Percentiles rank a stretch among this genome's conserved stretches.
These are phyloP conservation scores for Pristis pectinata DNA, from an alignment of 2,797 vertebrate genomes.

Conservation along the genomic window DNA sequence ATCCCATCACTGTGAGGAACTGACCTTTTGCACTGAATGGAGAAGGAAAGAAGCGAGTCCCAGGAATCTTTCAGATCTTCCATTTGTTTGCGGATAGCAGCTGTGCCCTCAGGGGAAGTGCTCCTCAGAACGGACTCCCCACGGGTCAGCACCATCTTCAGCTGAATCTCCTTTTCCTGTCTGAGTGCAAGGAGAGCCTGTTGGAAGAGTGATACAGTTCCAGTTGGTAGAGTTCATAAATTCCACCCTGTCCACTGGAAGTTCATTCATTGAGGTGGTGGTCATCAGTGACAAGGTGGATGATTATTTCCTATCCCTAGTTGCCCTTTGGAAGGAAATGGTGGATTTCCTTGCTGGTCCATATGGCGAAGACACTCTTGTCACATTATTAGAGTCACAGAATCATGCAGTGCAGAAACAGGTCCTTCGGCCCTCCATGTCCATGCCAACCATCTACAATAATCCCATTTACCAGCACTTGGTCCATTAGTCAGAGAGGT, in stretches of 20 bases:
- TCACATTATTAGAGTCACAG: too few relatives aligned
- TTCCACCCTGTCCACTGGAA: background rate
- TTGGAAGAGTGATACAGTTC: conserved; percentile 39
- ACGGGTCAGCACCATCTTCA: conserved; percentile 84
- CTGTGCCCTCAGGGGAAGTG: conserved; percentile 81
- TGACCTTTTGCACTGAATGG: conserved; percentile 91
- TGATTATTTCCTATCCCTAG: background rate
- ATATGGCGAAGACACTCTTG: background rate
- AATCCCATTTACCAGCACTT: too few relatives aligned
- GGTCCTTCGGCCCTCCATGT: too few relatives aligned
- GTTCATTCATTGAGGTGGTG: background rate
- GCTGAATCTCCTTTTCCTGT: conserved; percentile 92
- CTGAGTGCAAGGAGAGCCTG: conserved; percentile 78
- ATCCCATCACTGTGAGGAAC: background rate
- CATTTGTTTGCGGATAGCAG: conserved; percentile 78
- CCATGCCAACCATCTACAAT: too few relatives aligned
- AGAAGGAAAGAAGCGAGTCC: conserved; percentile 79
- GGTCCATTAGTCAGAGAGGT: background rate
- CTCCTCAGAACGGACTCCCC: conserved; percentile 90
- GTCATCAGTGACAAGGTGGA: background rate
- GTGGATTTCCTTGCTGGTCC: background rate
- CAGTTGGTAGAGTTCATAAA: background rate
- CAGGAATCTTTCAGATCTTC: conserved; percentile 85
- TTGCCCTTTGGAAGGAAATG: too few relatives aligned
- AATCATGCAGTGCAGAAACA: too few relatives aligned